Evolutionary conservation across 2,888 invertebrate genomes (phyloP).

Genomic region (Marasmarcha lunaedactyla): DNA sequence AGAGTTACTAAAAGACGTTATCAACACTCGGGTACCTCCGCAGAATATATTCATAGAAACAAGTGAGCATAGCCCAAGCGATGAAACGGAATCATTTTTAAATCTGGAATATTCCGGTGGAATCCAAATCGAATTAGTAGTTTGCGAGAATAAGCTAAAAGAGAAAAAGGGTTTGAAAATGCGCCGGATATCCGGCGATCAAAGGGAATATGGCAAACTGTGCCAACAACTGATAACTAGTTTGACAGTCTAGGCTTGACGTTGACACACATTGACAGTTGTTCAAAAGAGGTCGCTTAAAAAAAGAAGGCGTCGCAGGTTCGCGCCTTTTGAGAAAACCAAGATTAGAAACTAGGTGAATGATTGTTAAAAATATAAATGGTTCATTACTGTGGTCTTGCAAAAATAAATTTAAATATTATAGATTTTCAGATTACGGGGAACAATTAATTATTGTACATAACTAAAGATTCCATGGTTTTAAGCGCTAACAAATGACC

Average conservation of each 20-base stretch:
- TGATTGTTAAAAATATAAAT: no score
- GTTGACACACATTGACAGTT: background rate
- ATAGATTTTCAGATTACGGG: no score
- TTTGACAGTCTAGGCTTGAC: constrained; percentile 74
- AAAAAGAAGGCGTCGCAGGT: background rate
- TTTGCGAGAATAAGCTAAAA: constrained; percentile 78
- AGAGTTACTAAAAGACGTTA: constrained; percentile 82
- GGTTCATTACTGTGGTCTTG: no score
- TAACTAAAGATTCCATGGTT: no score
- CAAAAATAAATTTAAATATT: no score
- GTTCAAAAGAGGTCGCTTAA: background rate
- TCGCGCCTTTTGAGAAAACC: no score
- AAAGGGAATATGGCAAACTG: constrained; percentile 86
- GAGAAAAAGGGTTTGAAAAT: constrained; percentile 86
- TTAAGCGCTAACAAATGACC: no score
- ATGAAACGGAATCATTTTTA: constrained; percentile 48
- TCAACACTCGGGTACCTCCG: constrained; percentile 83
- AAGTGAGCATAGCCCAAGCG: constrained; percentile 33
- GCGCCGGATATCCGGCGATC: constrained; percentile 89
- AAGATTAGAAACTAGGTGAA: no score
- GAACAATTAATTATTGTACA: no score
- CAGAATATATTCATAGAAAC: constrained; percentile 61
- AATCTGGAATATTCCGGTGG: constrained; percentile 85
- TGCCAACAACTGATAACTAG: constrained; percentile 90
- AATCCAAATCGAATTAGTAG: constrained; percentile 86